Evolutionary conservation across 2,113 vertebrate genomes (phyloP).

Genomic region (Etia nguti): DNA sequence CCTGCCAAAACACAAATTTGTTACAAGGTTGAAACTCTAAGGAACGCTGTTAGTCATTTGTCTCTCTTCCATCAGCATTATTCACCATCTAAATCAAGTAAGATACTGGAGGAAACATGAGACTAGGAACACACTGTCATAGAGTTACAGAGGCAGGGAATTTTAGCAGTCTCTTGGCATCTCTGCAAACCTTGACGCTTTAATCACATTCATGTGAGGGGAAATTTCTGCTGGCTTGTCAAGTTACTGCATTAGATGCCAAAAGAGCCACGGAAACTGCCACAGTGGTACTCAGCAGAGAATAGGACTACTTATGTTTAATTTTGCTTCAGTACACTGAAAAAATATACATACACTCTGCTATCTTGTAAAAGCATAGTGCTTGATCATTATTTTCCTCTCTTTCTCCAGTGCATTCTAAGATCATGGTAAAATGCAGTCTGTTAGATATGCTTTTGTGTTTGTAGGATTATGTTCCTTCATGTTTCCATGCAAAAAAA

Average conservation of each 20-base stretch:
- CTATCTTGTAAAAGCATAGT: neutral
- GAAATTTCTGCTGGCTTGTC: constrained; percentile 5
- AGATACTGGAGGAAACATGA: neutral
- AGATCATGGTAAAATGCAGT: neutral
- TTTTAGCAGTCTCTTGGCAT: neutral
- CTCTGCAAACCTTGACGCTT: neutral
- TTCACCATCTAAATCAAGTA: neutral
- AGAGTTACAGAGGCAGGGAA: neutral
- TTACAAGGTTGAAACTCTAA: neutral
- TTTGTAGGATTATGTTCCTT: neutral
- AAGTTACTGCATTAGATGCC: neutral
- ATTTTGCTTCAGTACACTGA: neutral
- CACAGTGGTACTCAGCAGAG: neutral
- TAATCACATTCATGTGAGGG: constrained; percentile 21
- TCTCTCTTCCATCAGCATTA: neutral
- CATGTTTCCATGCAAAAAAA: neutral
- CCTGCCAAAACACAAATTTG: neutral
- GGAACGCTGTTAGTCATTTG: neutral
- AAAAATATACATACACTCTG: neutral
- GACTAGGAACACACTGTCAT: neutral
- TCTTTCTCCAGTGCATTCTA: neutral
- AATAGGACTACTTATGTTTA: neutral
- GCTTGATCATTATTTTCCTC: neutral
- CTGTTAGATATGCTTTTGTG: neutral
- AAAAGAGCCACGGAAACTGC: neutral